phyloP scores from a whole-genome alignment of 2,797 vertebrate species.

The Gymnothorax reevesii region DNA sequence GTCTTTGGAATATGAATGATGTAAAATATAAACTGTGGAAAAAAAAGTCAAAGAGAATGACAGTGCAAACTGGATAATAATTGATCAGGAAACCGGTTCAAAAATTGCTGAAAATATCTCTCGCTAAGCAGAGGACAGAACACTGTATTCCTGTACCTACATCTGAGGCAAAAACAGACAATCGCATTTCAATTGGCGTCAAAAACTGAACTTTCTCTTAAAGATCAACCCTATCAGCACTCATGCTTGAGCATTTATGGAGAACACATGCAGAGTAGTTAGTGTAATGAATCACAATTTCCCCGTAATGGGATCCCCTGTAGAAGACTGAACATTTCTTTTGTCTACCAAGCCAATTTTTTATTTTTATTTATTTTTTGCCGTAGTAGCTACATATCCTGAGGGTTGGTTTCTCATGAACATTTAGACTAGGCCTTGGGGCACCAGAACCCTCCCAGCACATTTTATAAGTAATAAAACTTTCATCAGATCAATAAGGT shows the following conservation, averaged over 20 bases:
- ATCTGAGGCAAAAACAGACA: neutral
- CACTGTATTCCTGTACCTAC: too few species aligned
- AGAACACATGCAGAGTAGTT: neutral
- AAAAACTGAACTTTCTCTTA: neutral
- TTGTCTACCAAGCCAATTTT: neutral
- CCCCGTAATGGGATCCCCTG: neutral
- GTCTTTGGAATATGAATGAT: too few species aligned
- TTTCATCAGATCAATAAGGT: conserved; percentile 63
- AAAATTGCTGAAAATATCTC: neutral
- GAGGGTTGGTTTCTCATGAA: neutral
- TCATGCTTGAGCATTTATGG: neutral
- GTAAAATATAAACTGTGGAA: neutral
- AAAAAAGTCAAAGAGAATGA: neutral
- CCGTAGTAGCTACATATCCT: neutral
- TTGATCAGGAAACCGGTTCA: neutral
- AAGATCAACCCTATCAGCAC: neutral
- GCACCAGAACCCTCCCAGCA: neutral
- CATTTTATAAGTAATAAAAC: conserved; percentile 50
- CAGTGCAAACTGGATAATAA: neutral
- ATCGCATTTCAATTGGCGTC: neutral
- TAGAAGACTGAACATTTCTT: neutral
- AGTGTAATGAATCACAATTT: neutral
- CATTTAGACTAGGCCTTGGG: neutral
- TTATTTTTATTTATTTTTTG: neutral
- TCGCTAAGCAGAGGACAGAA: neutral